Conservation (phyloP, 2,113 vertebrate species). For the Hiodon tergisus region DNA sequence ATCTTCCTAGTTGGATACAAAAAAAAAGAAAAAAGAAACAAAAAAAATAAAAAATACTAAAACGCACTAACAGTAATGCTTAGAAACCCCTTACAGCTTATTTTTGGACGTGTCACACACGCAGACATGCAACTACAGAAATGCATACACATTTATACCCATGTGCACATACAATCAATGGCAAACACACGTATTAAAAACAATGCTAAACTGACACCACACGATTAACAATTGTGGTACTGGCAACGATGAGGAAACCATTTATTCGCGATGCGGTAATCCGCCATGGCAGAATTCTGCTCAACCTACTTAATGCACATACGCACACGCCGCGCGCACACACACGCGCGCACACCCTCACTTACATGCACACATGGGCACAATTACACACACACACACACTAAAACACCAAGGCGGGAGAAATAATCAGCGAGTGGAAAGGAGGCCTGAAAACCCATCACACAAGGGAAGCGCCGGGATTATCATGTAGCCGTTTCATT, state of each 20-base stretch:
- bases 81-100: background rate
- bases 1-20: background rate
- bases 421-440: background rate
- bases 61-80: background rate
- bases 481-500: slow-evolving; percentile 4
- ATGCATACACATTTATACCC: background rate
- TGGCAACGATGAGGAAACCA: slow-evolving; percentile 4
- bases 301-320: background rate
- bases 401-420: background rate
- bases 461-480: slow-evolving; percentile 2
- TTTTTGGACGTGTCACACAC: slow-evolving; percentile 3
- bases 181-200: background rate
- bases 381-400: background rate
- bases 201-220: background rate
- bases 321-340: background rate
- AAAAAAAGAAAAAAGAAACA: background rate
- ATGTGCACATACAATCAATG: background rate
- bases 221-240: background rate
- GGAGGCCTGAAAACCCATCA: background rate
- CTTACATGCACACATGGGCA: background rate
- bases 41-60: background rate
- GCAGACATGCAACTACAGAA: slow-evolving; percentile 12
- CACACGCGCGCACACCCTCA: background rate
- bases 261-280: slow-evolving; percentile 7
- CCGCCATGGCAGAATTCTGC: background rate